Percentiles rank a stretch among this genome's conserved stretches.
phyloP scores from a whole-genome alignment of 1,140 invertebrate genomes.

The Pemphigus obesinymphae region DNA sequence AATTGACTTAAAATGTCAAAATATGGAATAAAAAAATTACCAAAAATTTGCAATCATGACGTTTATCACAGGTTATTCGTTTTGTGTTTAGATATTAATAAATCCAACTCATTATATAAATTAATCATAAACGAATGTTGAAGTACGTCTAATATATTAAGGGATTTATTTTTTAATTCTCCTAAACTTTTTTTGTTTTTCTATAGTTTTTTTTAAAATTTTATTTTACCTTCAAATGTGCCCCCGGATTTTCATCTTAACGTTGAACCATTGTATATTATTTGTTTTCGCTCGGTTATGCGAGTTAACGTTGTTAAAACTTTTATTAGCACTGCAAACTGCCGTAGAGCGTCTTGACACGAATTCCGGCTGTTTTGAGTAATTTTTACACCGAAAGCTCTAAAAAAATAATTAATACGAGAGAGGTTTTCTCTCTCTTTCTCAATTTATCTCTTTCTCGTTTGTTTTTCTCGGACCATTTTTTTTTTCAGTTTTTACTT shows the following conservation, averaged over 20 bases:
- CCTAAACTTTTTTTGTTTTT: background rate
- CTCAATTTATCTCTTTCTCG: background rate
- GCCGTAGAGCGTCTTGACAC: background rate
- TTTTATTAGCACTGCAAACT: background rate
- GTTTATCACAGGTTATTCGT: too few species aligned
- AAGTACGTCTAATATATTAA: too few species aligned
- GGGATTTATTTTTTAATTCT: background rate
- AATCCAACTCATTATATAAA: too few species aligned
- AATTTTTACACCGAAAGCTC: conserved; percentile 22
- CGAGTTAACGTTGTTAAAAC: conserved; percentile 10
- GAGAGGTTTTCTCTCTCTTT: background rate
- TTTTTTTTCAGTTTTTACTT: background rate
- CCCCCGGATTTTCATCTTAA: background rate
- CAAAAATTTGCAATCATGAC: too few species aligned
- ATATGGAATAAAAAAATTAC: too few species aligned
- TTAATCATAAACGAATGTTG: too few species aligned
- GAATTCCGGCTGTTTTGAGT: background rate
- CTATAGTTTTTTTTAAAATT: background rate
- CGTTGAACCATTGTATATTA: background rate
- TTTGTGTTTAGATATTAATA: too few species aligned
- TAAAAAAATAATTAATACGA: conserved; percentile 21
- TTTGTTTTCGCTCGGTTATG: background rate
- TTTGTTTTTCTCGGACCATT: background rate
- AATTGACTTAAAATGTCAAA: too few species aligned
- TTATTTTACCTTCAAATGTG: background rate